A percentile compares a stretch with the other conserved stretches of the same genome.
Evolutionary conservation across 2,797 vertebrate species (phyloP).

Genomic region (Clamator glandarius): DNA sequence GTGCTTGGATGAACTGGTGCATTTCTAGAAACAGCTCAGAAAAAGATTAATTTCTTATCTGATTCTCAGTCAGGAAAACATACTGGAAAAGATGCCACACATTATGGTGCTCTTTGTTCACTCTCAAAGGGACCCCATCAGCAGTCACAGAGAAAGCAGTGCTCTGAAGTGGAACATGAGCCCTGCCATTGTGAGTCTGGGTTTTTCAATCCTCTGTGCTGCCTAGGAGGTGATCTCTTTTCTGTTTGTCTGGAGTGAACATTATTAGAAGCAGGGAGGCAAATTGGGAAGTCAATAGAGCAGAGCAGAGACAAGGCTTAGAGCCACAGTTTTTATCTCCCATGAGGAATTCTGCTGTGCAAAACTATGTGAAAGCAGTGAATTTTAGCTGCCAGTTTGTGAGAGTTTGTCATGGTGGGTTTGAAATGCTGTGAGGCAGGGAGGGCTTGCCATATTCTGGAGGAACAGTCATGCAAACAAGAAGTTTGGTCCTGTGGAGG

Average conservation of each 20-base stretch:
- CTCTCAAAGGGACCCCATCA: neutral
- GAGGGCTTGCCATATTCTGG: neutral
- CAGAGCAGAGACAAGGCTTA: neutral
- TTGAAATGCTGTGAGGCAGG: neutral
- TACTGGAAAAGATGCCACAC: neutral
- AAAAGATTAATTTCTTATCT: neutral
- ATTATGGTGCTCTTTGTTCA: accelerated
- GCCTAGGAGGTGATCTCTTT: neutral
- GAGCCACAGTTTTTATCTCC: neutral
- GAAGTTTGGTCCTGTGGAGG: accelerated
- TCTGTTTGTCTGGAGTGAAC: neutral
- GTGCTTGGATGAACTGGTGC: neutral
- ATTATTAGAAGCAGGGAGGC: neutral
- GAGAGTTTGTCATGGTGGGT: neutral
- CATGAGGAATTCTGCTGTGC: neutral
- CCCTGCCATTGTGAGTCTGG: neutral
- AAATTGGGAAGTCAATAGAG: neutral
- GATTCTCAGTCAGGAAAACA: neutral
- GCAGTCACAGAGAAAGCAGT: neutral
- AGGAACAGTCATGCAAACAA: neutral
- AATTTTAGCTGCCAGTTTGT: neutral
- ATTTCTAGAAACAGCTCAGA: neutral
- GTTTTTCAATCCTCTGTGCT: neutral
- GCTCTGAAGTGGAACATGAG: neutral
- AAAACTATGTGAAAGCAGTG: neutral